These are phyloP conservation scores for Myripristis murdjan DNA, from an alignment of 2,797 vertebrate species.

Conservation along the genomic window DNA sequence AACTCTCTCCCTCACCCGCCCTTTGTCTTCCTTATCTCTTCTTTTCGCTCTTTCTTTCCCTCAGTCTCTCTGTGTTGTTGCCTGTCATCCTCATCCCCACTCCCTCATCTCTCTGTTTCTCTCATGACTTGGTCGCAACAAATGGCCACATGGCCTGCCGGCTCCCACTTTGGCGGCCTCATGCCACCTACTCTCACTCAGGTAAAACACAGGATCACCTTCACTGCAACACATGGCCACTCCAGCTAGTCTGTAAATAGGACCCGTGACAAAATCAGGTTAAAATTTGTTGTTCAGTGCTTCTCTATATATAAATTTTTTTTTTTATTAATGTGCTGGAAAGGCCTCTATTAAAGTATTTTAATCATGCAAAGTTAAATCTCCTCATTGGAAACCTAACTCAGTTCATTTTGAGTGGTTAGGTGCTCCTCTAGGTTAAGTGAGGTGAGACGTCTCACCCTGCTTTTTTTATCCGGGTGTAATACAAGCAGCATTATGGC, in stretches of 20 bases:
- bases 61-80: constrained; percentile 37
- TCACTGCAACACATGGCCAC: background rate
- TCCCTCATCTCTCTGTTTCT: constrained; percentile 27
- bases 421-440: background rate
- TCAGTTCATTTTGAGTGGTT: background rate
- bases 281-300: background rate
- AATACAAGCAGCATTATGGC: constrained; percentile 39
- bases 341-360: background rate
- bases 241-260: background rate
- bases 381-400: background rate
- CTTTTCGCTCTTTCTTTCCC: constrained; percentile 51
- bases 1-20: constrained; percentile 66
- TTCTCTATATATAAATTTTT: too few relatives aligned
- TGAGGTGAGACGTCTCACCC: background rate
- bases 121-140: constrained; percentile 33
- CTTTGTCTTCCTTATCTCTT: constrained; percentile 68
- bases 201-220: background rate
- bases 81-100: constrained; percentile 52
- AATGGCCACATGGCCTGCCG: background rate
- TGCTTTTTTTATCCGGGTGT: constrained; percentile 14
- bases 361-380: too few relatives aligned
- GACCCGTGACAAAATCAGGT: too few relatives aligned
- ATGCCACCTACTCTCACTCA: background rate
- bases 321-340: too few relatives aligned
- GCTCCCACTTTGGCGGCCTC: constrained; percentile 15